Conservation (phyloP, 2,797 vertebrate genomes). For the Pipistrellus pygmaeus region DNA sequence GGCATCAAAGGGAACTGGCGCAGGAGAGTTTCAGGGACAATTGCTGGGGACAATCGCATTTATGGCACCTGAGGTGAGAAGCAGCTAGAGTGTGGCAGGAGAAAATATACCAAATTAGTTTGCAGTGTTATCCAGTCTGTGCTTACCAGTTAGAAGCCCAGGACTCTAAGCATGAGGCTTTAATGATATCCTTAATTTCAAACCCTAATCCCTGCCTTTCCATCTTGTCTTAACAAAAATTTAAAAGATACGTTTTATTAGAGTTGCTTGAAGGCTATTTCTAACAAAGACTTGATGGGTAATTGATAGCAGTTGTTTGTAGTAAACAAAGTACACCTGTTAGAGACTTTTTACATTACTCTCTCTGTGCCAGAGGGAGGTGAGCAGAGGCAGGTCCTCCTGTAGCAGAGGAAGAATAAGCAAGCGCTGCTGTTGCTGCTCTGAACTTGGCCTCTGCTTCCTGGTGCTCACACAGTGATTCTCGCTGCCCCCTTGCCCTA, state of each 20-base stretch:
- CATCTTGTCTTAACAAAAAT: background rate
- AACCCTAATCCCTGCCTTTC: background rate
- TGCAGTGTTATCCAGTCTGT: background rate
- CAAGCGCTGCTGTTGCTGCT: background rate
- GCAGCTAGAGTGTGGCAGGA: background rate
- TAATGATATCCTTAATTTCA: conserved; percentile 12
- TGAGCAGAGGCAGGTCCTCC: background rate
- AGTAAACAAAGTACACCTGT: background rate
- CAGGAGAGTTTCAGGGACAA: conserved; percentile 95
- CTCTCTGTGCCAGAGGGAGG: background rate
- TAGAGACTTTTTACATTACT: background rate
- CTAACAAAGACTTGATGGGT: background rate
- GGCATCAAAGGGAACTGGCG: conserved; percentile 95
- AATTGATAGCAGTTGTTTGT: background rate
- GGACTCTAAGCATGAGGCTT: background rate
- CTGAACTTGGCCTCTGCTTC: background rate
- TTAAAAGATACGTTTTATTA: background rate
- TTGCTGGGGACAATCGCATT: conserved; percentile 95
- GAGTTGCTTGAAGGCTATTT: background rate
- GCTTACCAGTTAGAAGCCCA: background rate
- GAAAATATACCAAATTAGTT: background rate
- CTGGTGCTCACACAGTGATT: background rate
- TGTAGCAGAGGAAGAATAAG: background rate
- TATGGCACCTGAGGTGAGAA: conserved; percentile 94
- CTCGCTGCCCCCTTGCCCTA: background rate